Evolutionary conservation across 2,797 vertebrate species (phyloP).

Genomic region (Ptychadena robeensis): DNA sequence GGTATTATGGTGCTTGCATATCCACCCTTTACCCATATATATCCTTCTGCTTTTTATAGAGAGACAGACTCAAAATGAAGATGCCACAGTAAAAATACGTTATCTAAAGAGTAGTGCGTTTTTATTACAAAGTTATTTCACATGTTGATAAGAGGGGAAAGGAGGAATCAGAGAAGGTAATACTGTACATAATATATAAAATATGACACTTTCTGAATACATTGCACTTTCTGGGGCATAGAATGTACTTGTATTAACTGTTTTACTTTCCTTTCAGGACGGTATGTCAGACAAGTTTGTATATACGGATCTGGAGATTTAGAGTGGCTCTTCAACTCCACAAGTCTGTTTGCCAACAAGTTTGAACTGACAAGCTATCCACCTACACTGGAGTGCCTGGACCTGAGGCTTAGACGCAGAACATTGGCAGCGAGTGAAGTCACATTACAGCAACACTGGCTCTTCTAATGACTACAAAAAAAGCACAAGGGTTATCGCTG

Average conservation of each 20-base stretch:
- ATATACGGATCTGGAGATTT: conserved; percentile 77
- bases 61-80: too few relatives aligned
- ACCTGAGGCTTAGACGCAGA: conserved; percentile 72
- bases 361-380: conserved; percentile 75
- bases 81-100: too few relatives aligned
- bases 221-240: too few relatives aligned
- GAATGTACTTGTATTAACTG: background rate
- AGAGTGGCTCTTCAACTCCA: conserved; percentile 72
- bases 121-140: too few relatives aligned
- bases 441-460: conserved; percentile 68
- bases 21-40: too few relatives aligned
- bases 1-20: too few relatives aligned
- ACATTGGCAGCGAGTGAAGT: conserved; percentile 71
- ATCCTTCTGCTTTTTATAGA: too few relatives aligned
- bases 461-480: conserved; percentile 64
- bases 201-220: too few relatives aligned
- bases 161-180: too few relatives aligned
- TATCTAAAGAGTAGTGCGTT: too few relatives aligned
- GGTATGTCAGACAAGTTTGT: conserved; percentile 74
- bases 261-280: conserved; percentile 67
- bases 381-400: conserved; percentile 76
- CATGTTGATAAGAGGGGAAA: too few relatives aligned
- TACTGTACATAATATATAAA: too few relatives aligned
- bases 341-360: conserved; percentile 77
- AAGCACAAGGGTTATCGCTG: background rate